These are phyloP conservation scores for Vesta saturnalis DNA, from an alignment of 2,888 invertebrate genomes.

Conservation along the genomic window DNA sequence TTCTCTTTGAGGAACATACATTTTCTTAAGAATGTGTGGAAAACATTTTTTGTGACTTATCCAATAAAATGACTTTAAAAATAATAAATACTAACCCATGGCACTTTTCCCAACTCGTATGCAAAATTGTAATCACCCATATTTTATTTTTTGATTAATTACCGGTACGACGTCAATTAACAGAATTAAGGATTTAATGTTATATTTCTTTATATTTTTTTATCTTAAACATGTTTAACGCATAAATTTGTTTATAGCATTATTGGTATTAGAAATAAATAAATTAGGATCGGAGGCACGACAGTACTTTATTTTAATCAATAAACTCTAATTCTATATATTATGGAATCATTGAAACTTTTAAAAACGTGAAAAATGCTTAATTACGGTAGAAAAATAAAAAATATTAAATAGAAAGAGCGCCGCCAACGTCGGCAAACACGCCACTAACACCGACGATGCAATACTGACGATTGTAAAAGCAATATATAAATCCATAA, in stretches of 20 bases:
- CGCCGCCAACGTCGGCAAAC: neutral
- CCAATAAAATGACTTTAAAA: constrained; percentile 2
- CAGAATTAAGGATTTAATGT: no score
- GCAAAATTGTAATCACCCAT: constrained; percentile 55
- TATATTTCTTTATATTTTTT: no score
- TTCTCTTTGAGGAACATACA: no score
- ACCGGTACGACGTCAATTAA: neutral
- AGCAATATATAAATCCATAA: constrained; percentile 30
- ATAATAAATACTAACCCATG: constrained; percentile 53
- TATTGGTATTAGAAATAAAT: no score
- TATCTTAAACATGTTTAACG: no score
- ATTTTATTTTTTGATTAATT: neutral
- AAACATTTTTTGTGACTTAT: neutral
- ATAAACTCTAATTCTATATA: neutral
- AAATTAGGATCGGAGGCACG: neutral
- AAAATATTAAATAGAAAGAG: constrained; percentile 3
- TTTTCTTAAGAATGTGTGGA: no score
- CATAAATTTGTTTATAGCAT: no score
- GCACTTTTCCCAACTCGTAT: constrained; percentile 56
- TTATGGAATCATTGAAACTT: neutral
- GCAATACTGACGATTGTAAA: constrained; percentile 18
- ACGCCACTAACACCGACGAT: constrained; percentile 6
- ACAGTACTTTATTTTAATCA: neutral
- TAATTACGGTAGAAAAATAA: neutral
- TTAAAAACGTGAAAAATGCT: neutral